Base-by-base conservation (phyloP, 2,797 vertebrate genomes). In the Pipistrellus kuhlii region DNA sequence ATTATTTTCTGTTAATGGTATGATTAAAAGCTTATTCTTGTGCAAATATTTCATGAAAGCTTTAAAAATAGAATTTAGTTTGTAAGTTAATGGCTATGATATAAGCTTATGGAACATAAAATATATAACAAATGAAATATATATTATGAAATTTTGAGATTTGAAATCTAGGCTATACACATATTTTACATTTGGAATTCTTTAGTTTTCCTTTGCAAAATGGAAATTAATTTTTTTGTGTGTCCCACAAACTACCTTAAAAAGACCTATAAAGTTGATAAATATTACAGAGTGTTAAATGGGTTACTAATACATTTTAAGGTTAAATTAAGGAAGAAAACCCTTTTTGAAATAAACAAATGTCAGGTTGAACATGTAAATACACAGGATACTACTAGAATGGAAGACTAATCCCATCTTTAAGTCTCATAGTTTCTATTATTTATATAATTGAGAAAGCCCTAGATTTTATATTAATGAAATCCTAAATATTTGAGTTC, bases 361-460 rank as follows among this genome's bases (percentile, higher is more conserved):
- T 91, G 15, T 93, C 84, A 87, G 23, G 35, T 92, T 92, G 75
- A 62, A 71, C 76, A 73, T 88, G 86, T 93, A 84, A 96, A 94
- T 86, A 73, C 18, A 51, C 35, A 89, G 38, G 48, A 85, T 93
- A 44, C 44, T 64, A 32, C 38, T 88, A 66, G 69, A 88, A 51
- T 91, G 57, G n/a, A 93, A 91, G 38, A 71, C 44, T 62, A 83
- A 41, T 72, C 35, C 30, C 71, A 72, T 80, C 53, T 77, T 85
- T 94, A 94, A 85, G 64, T 8, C 48, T 88, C 81, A 81, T 1
- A 92, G 21, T 83, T 82, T 91, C 20, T 92, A 8, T 78, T 85
- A 78, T 53, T 88, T 9, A 35, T 55, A 6, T 72, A 38, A 90
- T 46, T 96, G 73, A 94, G 71, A 91, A 95, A 85, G 12, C 20